Evolutionary conservation across 2,888 invertebrate species (phyloP).

Genomic region (Theristus sp.): DNA sequence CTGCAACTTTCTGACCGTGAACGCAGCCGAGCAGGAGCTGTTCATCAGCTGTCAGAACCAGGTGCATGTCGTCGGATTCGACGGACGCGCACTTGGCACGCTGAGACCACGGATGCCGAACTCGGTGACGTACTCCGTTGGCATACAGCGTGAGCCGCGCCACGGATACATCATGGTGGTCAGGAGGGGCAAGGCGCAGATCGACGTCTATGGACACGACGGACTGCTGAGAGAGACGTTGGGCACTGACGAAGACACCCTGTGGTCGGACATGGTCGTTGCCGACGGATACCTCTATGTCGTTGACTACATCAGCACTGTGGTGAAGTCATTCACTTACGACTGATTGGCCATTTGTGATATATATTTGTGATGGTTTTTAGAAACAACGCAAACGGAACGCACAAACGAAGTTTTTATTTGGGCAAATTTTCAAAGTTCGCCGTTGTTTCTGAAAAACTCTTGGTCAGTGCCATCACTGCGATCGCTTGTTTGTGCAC

Average conservation of each 20-base stretch:
- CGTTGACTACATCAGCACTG: constrained; percentile 8
- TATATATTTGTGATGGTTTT: no score
- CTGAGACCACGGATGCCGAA: not conserved
- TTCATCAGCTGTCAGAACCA: constrained; percentile 6
- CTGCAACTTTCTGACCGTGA: constrained; percentile 8
- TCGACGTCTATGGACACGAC: constrained; percentile 6
- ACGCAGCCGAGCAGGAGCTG: not conserved
- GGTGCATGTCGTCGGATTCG: not conserved
- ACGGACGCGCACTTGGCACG: not conserved
- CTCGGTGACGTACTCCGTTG: constrained; percentile 3
- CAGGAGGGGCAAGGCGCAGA: constrained; percentile 2
- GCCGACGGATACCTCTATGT: constrained; percentile 5
- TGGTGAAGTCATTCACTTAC: not conserved
- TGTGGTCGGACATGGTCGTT: constrained; percentile 8
- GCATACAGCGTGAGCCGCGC: constrained; percentile 4
- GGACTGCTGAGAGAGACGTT: constrained; percentile 3
- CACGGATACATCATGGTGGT: constrained; percentile 3
- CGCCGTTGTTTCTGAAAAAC: no score
- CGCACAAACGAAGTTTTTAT: no score
- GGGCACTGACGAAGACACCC: constrained; percentile 1
- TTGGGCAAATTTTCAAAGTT: no score
- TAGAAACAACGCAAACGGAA: no score
- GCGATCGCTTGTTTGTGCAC: no score
- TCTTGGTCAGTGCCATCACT: no score
- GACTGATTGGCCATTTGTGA: no score